phyloP scores from a whole-genome alignment of 2,113 vertebrate genomes.

The Piliocolobus tephrosceles region DNA sequence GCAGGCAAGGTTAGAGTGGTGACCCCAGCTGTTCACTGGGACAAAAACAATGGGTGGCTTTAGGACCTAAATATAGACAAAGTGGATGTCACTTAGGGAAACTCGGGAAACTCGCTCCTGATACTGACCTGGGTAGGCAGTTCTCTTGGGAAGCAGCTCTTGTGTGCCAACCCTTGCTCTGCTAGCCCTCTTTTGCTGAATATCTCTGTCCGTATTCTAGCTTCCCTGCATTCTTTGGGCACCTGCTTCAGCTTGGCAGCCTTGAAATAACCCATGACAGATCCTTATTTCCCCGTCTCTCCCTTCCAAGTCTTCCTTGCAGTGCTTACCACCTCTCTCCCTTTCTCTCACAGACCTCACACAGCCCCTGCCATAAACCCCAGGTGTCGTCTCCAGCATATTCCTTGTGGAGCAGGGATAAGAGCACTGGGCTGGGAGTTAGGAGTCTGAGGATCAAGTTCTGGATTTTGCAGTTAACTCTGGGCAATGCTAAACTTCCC shows the following conservation, averaged over 20 bases:
- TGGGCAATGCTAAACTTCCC: not conserved
- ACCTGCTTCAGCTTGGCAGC: not conserved
- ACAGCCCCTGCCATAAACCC: not conserved
- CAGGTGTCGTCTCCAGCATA: not conserved
- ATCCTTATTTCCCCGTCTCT: not conserved
- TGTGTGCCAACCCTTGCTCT: not conserved
- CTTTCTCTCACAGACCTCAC: not conserved
- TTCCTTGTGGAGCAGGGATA: not conserved
- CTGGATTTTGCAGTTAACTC: not conserved
- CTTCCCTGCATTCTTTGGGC: not conserved
- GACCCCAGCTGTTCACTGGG: not conserved
- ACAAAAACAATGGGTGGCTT: conserved; percentile 65
- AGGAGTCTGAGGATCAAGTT: not conserved
- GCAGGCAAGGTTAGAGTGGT: conserved; percentile 31
- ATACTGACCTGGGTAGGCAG: not conserved
- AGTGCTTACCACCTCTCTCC: not conserved
- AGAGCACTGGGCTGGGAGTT: not conserved
- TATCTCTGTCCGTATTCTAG: not conserved
- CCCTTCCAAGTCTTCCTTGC: not conserved
- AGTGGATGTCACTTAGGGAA: conserved; percentile 28
- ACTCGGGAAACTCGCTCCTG: not conserved
- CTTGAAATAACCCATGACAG: not conserved
- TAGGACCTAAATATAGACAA: conserved; percentile 53
- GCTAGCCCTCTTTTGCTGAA: not conserved
- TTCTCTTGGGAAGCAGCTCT: not conserved